A percentile compares a stretch with the other conserved stretches of the same genome.
Evolutionary conservation across 1,140 invertebrate genomes (phyloP).

Genomic region (roundworm (Caenorhabditis elegans)): WBcel235 BX284604.4:6582001-6582500

Average conservation of each 20-base stretch:
- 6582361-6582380: not conserved
- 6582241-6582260: not conserved
- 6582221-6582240: conserved; percentile 15
- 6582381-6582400: conserved; percentile 4
- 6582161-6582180: conserved; percentile 18
- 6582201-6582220: not conserved
- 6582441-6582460: too few species aligned
- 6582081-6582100: not conserved
- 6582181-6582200: not conserved
- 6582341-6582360: not conserved
- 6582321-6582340: not conserved
- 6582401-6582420: too few species aligned
- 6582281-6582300: conserved; percentile 21
- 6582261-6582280: conserved; percentile 9
- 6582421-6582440: not conserved
- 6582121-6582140: not conserved
- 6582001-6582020: not conserved
- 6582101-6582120: not conserved
- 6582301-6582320: conserved; percentile 1
- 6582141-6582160: conserved; percentile 32
- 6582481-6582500: too few species aligned
- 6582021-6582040: conserved; percentile 21
- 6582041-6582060: conserved; percentile 30
- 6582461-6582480: too few species aligned
- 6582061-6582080: not conserved